phyloP scores from a whole-genome alignment of 2,888 invertebrate genomes.

The Drosophila acutilabella region DNA sequence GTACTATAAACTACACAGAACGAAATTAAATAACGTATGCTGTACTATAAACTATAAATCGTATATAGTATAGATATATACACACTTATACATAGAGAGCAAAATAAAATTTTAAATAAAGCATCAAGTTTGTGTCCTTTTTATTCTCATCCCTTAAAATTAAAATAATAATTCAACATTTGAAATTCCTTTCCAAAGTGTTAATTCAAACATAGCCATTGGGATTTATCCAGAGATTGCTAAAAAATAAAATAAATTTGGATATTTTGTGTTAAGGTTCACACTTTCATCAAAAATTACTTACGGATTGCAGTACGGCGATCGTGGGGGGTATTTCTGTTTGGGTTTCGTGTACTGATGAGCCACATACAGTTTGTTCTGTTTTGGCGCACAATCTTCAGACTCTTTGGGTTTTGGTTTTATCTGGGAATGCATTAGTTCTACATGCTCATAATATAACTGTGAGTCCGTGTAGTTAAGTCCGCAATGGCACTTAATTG shows the following conservation, averaged over 20 bases:
- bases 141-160: no score
- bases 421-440: background rate
- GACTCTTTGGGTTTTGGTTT: background rate
- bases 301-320: slow-evolving; percentile 56
- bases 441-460: slow-evolving; percentile 5
- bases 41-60: slow-evolving; percentile 62
- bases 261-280: background rate
- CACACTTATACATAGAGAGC: slow-evolving; percentile 45
- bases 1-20: slow-evolving; percentile 32
- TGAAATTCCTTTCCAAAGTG: no score
- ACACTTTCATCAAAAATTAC: background rate
- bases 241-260: slow-evolving; percentile 6
- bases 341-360: background rate
- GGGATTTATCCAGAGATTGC: slow-evolving; percentile 37
- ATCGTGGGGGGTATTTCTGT: slow-evolving; percentile 49
- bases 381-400: background rate
- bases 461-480: background rate
- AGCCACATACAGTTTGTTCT: background rate
- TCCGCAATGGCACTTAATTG: slow-evolving; percentile 17
- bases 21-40: slow-evolving; percentile 36
- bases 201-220: slow-evolving; percentile 2
- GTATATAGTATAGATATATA: slow-evolving; percentile 45
- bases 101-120: slow-evolving; percentile 66
- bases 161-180: no score
- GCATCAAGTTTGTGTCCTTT: background rate